Conservation (phyloP, 1,140 invertebrate species). For the Apis florea region DNA sequence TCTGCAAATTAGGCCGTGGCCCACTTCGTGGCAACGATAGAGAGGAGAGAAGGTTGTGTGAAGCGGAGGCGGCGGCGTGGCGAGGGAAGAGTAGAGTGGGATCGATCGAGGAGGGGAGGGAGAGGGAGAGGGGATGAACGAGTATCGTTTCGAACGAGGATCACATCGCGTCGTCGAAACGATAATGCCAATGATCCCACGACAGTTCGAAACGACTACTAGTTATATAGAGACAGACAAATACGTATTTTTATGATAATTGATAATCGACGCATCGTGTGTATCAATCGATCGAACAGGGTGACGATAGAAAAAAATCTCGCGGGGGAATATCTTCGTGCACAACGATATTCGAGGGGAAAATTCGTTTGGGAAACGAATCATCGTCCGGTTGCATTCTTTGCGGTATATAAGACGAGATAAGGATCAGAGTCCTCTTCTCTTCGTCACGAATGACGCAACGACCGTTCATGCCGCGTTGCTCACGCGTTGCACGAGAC, state of each 20-base stretch:
- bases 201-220: conserved; percentile 30
- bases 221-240: too few species aligned
- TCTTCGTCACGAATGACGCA: conserved; percentile 57
- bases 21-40: conserved; percentile 72
- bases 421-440: conserved; percentile 39
- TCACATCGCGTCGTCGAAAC: conserved; percentile 18
- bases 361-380: conserved; percentile 19
- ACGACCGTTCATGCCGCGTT: conserved; percentile 41
- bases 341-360: not conserved
- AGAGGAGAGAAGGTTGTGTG: conserved; percentile 50
- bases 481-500: conserved; percentile 62
- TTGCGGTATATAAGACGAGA: not conserved
- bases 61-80: not conserved
- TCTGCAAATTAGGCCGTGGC: conserved; percentile 79
- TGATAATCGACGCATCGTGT: too few species aligned
- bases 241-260: too few species aligned
- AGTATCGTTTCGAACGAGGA: conserved; percentile 42
- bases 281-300: too few species aligned
- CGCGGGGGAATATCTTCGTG: not conserved
- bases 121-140: too few species aligned
- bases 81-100: conserved; percentile 41
- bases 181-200: not conserved
- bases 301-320: too few species aligned
- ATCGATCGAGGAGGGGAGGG: conserved; percentile 54
- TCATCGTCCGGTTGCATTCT: conserved; percentile 8